Conservation (phyloP, 2,888 invertebrate genomes). For the Urechis unicinctus region DNA sequence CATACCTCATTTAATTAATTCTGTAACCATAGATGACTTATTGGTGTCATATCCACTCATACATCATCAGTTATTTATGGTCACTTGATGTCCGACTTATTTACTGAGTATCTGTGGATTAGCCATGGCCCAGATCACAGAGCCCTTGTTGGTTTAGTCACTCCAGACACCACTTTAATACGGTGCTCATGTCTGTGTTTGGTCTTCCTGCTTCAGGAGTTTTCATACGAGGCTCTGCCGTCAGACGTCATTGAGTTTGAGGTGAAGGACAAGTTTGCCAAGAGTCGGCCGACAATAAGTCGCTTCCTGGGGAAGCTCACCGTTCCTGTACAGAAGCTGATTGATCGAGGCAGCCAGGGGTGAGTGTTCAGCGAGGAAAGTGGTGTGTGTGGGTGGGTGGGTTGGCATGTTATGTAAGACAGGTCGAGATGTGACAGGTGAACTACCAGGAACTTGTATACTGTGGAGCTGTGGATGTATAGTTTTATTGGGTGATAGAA, state of each 20-base stretch:
- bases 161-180: neutral
- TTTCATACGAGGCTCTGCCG: constrained; percentile 47
- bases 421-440: too few species aligned
- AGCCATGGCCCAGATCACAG: neutral
- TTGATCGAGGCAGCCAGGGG: constrained; percentile 31
- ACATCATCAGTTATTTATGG: too few species aligned
- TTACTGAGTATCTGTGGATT: neutral
- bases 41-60: too few species aligned
- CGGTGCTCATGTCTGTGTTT: too few species aligned
- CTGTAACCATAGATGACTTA: too few species aligned
- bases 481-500: too few species aligned
- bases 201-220: constrained; percentile 30
- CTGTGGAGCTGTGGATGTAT: too few species aligned
- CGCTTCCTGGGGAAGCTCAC: constrained; percentile 51
- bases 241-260: constrained; percentile 52
- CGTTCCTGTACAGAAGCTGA: constrained; percentile 48
- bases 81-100: too few species aligned
- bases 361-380: constrained; percentile 4
- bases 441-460: too few species aligned
- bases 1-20: neutral
- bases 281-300: constrained; percentile 52
- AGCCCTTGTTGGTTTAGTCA: neutral
- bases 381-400: too few species aligned
- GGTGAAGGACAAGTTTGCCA: constrained; percentile 54
- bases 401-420: too few species aligned